These are phyloP conservation scores for Sarotherodon lohbergeri DNA, from an alignment of 2,113 vertebrate species.

Conservation along the genomic window DNA sequence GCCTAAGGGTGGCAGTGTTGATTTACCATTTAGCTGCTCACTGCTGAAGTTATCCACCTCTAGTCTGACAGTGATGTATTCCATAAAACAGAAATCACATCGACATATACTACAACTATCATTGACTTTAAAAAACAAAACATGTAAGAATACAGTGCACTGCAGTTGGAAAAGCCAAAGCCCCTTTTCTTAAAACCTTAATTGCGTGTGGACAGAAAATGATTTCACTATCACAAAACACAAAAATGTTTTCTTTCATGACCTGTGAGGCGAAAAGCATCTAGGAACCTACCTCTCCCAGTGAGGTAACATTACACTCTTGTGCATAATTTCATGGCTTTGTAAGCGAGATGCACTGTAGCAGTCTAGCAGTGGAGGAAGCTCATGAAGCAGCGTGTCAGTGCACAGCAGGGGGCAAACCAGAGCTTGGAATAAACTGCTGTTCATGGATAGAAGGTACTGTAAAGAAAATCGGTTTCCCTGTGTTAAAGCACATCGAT, in stretches of 20 bases:
- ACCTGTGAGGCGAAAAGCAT: neutral
- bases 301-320: neutral
- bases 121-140: neutral
- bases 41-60: neutral
- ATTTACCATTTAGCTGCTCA: slow-evolving; percentile 30
- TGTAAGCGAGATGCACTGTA: neutral
- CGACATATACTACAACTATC: neutral
- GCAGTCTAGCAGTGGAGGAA: neutral
- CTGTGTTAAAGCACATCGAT: neutral
- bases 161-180: neutral
- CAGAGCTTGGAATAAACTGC: slow-evolving; percentile 45
- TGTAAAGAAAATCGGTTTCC: neutral
- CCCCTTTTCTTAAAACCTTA: neutral
- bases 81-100: neutral
- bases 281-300: neutral
- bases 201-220: neutral
- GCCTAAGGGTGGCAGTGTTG: slow-evolving; percentile 77
- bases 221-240: neutral
- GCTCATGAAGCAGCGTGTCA: slow-evolving; percentile 35
- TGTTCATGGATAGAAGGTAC: neutral
- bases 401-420: slow-evolving; percentile 68
- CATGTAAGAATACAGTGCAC: neutral
- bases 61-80: neutral
- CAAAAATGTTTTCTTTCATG: neutral
- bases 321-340: neutral